Base-by-base conservation (phyloP, 2,797 vertebrate species). In the Anguilla obscura region DNA sequence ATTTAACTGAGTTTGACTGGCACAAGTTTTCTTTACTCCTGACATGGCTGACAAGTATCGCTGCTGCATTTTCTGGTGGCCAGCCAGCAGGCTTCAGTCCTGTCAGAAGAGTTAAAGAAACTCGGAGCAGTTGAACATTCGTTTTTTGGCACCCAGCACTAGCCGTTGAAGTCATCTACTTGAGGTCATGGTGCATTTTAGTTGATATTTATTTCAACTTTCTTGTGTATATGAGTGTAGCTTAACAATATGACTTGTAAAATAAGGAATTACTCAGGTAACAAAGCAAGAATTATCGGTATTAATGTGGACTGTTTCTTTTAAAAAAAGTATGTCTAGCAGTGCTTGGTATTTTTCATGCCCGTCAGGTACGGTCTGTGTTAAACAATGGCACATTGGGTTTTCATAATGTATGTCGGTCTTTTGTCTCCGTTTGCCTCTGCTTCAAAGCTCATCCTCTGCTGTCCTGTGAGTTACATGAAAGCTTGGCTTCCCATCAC, bases 361-460 rank as follows among this genome's bases (percentile, higher is more conserved):
- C 74, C 74, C 74, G 21, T 79, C 79, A 82, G 79, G 45, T 50
- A 82, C 14, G 16, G 9, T 50, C 79, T 82, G 21, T 48, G 79
- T 50, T 50, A 45, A 50, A 82, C 79, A 82, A 82, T 82, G 45
- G 40, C 79, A 82, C 18, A n/a, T n/a, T 50, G 79, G 79, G 21
- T 69, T 76, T 76, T 79, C 36, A 45, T 79, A 79, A 79, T 45
- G 36, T 79, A 21, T 21, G 33, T 79, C 36, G 18, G 36, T 8
- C 74, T 52, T 84, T 54, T 84, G 52, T 56, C 27, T 30, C 83
- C 52, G n/a, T 84, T 84, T 84, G n/a, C 54, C n/a, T n/a, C n/a
- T n/a, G 30, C 52, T 58, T 84, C 50, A 84, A 84, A 54, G 83
- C 83, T 56, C n/a, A 16, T 58, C n/a, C 50, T 56, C 83, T 36